Evolutionary conservation across 2,888 invertebrate species (phyloP).

Genomic region (Ormyrus pomaceus): DNA sequence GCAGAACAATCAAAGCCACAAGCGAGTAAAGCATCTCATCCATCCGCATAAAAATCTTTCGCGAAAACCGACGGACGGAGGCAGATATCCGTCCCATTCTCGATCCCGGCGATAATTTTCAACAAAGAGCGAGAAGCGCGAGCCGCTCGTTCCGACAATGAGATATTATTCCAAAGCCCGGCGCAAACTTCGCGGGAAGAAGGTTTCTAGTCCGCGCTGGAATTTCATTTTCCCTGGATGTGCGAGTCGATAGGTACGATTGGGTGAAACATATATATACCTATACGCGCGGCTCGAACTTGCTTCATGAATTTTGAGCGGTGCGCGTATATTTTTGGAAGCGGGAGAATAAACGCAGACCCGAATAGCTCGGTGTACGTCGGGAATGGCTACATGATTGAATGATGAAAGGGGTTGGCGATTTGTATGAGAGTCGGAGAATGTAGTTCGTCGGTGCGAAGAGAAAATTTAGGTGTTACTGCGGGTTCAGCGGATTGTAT

Average conservation of each 20-base stretch:
- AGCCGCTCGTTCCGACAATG: slow-evolving; percentile 17
- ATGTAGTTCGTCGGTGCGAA: no score
- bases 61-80: not conserved
- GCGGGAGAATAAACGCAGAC: no score
- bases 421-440: no score
- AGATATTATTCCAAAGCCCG: slow-evolving; percentile 23
- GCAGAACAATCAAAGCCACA: no score
- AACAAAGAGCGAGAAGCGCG: slow-evolving; percentile 3
- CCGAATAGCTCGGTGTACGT: no score
- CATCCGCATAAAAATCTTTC: not conserved
- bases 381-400: no score
- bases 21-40: no score
- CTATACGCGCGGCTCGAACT: not conserved
- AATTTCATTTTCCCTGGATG: slow-evolving; percentile 22
- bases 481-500: no score
- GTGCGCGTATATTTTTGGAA: no score
- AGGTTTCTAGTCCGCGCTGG: slow-evolving; percentile 39
- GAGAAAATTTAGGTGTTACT: no score
- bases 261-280: not conserved
- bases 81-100: slow-evolving; percentile 1
- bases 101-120: slow-evolving; percentile 23
- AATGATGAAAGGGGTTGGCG: no score
- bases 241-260: slow-evolving; percentile 12
- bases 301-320: not conserved
- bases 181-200: slow-evolving; percentile 17